Evolutionary conservation across 1,140 invertebrate species (phyloP), one percentile per base, ranked within the genome.

Genomic region (Penaeus japonicus): DNA sequence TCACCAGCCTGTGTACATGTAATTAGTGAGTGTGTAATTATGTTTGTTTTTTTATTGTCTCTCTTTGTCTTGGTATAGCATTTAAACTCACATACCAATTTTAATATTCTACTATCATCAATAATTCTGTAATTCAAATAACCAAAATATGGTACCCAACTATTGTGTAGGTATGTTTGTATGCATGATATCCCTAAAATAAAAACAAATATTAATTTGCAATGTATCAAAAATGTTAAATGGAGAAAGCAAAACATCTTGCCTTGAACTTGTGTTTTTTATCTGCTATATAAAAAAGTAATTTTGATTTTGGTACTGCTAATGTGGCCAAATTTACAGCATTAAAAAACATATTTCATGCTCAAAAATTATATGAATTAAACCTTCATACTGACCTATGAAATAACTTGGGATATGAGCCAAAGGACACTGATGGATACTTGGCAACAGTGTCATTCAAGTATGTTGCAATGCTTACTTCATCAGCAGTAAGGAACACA

Each of bases 371-470:
- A 22, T 22, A 83, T 24, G 15, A 24, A 62, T 35, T 20, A 55
- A 2, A 24, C 35, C 32, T 77, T 39, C 20, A 20, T 15, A 70
- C 87, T 32, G 32, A 91, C 90, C 89, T 93, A 91, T 94, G 94
- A 84, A 92, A 91, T 78, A 94, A 90, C 54, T 94, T 93, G 20
- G 95, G 95, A 92, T 96, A 96, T 84, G 95, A 96, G 39, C 95
- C 96, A 91, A 96, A 94, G 59, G 92, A 92, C 5, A 96, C 95
- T 65, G 90, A 90, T 24, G 93, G 93, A 92, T 93, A 95, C 80
- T 93, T 92, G 20, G 93, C 90, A 1, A 94, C 94, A 20, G 93
- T 93, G 75, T 93, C 89, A 89, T 94, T 94, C 24, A 96, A 92
- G 20, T 92, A 90, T 24, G 92, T 85, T 12, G 94, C 93, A 62